These are phyloP conservation scores for Phthorimaea operculella DNA, from an alignment of 1,140 invertebrate genomes.

Conservation along the genomic window DNA sequence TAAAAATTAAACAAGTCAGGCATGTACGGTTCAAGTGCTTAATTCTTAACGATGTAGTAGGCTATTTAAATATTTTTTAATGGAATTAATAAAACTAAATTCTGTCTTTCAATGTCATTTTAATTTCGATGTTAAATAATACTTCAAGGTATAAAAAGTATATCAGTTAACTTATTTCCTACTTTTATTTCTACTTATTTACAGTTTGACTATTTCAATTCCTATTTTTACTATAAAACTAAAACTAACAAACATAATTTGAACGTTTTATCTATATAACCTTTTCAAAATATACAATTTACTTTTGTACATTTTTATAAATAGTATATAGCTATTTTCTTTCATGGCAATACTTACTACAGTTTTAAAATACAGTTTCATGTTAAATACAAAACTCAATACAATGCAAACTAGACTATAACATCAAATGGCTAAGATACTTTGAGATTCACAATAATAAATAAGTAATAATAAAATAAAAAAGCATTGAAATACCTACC, in stretches of 20 bases:
- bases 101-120: not conserved
- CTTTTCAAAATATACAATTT: not conserved
- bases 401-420: no score
- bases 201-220: slow-evolving; percentile 10
- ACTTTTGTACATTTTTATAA: not conserved
- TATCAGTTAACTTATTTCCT: slow-evolving; percentile 11
- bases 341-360: no score
- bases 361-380: no score
- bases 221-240: not conserved
- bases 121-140: slow-evolving; percentile 26
- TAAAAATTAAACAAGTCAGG: no score
- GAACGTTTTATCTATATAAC: not conserved
- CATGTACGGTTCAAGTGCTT: no score
- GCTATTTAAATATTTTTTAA: no score
- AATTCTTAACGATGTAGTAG: no score
- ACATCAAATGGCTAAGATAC: slow-evolving; percentile 21
- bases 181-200: slow-evolving; percentile 5
- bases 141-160: slow-evolving; percentile 29
- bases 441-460: slow-evolving; percentile 13
- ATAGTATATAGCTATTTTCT: not conserved
- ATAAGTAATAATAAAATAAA: not conserved
- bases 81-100: no score
- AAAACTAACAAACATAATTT: not conserved
- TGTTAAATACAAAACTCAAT: no score
- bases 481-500: not conserved